Conservation (phyloP, 64 coral and sea anemone genomes). For the Trachythela sp. region DNA sequence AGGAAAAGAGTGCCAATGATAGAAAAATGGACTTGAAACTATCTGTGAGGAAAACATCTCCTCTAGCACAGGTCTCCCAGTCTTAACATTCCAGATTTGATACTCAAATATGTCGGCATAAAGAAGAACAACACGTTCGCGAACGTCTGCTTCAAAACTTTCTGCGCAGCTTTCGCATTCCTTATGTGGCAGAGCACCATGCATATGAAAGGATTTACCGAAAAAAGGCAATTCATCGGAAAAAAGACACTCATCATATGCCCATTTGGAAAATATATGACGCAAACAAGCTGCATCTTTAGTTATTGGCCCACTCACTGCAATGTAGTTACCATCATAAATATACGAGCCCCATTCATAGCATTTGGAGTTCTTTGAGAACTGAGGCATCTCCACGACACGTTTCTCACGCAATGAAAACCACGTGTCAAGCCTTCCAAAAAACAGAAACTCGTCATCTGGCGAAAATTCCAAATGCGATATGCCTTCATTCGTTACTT, state of each 20-base stretch:
- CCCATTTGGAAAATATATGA: not conserved
- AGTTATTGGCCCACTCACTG: not conserved
- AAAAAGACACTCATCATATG: no score
- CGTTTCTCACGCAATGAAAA: slow-evolving; percentile 32
- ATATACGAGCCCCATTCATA: not conserved
- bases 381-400: not conserved
- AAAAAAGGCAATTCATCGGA: no score
- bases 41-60: not conserved
- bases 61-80: slow-evolving; percentile 20
- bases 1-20: not conserved
- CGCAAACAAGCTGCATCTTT: not conserved
- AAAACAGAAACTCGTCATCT: slow-evolving; percentile 32
- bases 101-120: slow-evolving; percentile 5
- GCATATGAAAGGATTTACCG: no score
- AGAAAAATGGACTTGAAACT: not conserved
- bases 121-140: not conserved
- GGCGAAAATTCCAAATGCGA: slow-evolving; percentile 19
- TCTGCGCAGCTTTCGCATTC: not conserved
- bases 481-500: not conserved
- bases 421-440: slow-evolving; percentile 19
- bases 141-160: not conserved
- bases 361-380: not conserved
- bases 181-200: no score
- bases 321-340: not conserved
- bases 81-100: slow-evolving; percentile 29